Evolutionary conservation across 2,797 vertebrate genomes (phyloP).

Genomic region (Eleutherodactylus coqui): DNA sequence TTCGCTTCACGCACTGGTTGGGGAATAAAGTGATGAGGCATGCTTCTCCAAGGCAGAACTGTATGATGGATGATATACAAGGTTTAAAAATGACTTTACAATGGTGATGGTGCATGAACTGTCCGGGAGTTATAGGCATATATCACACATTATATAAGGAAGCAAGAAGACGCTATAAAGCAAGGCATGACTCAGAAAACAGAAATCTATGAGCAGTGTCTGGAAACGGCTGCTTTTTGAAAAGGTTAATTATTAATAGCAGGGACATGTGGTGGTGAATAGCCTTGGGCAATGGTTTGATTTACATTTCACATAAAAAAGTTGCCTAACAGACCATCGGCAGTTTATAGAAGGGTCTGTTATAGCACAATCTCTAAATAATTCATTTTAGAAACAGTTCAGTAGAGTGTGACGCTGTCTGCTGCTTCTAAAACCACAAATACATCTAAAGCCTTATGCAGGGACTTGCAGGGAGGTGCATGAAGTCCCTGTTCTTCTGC

Average conservation of each 20-base stretch:
- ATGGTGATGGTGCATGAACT: background rate
- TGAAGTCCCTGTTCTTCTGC: too few relatives aligned
- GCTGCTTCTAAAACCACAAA: background rate
- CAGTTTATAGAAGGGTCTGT: slow-evolving; percentile 24
- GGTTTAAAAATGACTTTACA: background rate
- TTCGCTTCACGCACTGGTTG: background rate
- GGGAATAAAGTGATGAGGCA: background rate
- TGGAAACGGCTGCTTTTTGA: slow-evolving; percentile 27
- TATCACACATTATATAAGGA: background rate
- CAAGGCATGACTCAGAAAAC: background rate
- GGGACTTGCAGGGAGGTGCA: background rate
- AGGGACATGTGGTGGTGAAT: background rate
- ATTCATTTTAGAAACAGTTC: slow-evolving; percentile 40
- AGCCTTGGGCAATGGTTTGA: slow-evolving; percentile 44
- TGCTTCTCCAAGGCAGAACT: background rate
- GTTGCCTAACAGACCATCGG: slow-evolving; percentile 28
- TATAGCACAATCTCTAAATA: slow-evolving; percentile 26
- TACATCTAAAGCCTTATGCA: background rate
- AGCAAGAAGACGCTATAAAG: background rate
- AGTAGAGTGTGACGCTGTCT: background rate
- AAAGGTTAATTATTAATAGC: slow-evolving; percentile 52
- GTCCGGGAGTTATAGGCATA: background rate
- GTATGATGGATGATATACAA: background rate
- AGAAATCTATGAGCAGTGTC: background rate
- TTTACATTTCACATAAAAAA: slow-evolving; percentile 29